Base-by-base conservation (phyloP, 2,113 vertebrate genomes). In the Corythornis madagascariensis region DNA sequence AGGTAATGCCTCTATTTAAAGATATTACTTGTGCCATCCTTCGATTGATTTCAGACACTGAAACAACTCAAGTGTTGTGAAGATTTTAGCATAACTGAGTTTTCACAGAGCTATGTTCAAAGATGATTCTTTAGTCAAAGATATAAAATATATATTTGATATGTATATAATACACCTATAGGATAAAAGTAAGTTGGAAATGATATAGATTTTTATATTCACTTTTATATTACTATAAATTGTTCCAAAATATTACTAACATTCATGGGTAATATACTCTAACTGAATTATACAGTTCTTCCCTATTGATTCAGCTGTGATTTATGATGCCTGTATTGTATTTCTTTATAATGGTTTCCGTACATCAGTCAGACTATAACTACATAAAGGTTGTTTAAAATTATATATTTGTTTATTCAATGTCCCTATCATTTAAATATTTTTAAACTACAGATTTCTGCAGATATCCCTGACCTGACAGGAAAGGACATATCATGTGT, bases 1-100 rank as follows among this genome's bases (percentile, higher is more conserved):
- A 99, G 98, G 99, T 99, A 97, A 92, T 86, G 57, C 6, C 9
- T 67, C 15, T 35, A 3, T 31, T 6, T 33, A 61, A 71, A 64
- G 77, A 20, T 31, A 4, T 48, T 82, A 31, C 19, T 67, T 71
- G 8, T 66, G 28, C 31, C 73, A 24, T 74, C 18, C 29, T 89
- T 94, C 40, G 45, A 4, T 13, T 79, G 1, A 47, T 92, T 83
- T 73, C 25, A 50, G 61, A 81, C 35, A 57, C n/a, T 72, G n/a
- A 84, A 75, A 31, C 19, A 42, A 7, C 16, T 55, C 1, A 82
- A 52, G 2, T n/a, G 16, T 83, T 73, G 38, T 64, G 55, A 28
- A 86, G 22, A 59, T 79, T 84, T 65, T 52, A 52, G 33, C 2
- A 2, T 76, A 89, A 72, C 10, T 18, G 35, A 66, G 9, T 76